Base-by-base conservation (phyloP, 2,113 vertebrate genomes). In the Seriola rivoliana region DNA sequence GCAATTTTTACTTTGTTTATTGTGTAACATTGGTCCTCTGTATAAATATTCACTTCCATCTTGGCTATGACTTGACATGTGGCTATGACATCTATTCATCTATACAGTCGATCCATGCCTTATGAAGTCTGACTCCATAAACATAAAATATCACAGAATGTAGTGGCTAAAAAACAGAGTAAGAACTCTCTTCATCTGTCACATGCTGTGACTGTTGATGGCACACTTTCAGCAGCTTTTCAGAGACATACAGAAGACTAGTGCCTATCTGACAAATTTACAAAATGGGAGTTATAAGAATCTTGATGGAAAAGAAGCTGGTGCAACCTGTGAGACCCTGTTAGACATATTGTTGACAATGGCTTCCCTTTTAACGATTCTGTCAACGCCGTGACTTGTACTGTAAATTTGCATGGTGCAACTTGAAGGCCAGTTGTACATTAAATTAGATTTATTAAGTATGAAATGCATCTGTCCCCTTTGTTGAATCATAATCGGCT, bases 401-500 rank as follows among this genome's bases (percentile, higher is more conserved):
- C 46, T 80, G 69, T 81, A 70, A 23, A 77, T 89, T 44, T 68
- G 52, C 32, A 57, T 36, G 55, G 19, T 55, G 25, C 46, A 72
- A 52, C n/a, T 52, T 57, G 4, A 80, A 40, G 60, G 64, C 59
- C 57, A 64, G 5, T 75, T 74, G 32, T 78, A 82, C 75, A 54
- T 58, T 70, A 46, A 83, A 88, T 85, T 67, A 50, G 38, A 84
- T 60, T 82, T 62, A 84, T 77, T 69, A 76, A 23, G 11, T 58
- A 87, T 83, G 54, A 80, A 81, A 78, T 25, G 42, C 21, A 85
- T 82, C 42, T 6, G 6, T 55, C 52, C 71, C 50, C 54, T 80
- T 85, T 38, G 75, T 44, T 69, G 12, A 80, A 82, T 81, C 44
- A 65, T 86, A 82, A 87, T 87, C 69, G 58, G 36, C 83, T 86